A percentile compares a stretch with the other conserved stretches of the same genome.
Conservation (phyloP, 2,888 invertebrate genomes). For the Ochropleura leucogaster region DNA sequence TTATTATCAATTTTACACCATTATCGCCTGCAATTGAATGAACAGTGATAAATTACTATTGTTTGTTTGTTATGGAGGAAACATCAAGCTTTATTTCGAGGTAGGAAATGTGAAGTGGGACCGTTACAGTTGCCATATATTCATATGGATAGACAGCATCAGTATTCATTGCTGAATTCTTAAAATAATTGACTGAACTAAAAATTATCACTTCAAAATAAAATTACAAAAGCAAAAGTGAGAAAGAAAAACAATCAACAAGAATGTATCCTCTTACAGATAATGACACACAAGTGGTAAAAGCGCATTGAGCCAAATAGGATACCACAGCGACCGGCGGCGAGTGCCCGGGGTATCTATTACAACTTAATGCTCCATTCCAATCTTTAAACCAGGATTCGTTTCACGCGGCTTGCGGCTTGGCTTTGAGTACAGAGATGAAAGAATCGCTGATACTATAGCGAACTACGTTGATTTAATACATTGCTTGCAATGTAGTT, state of each 20-base stretch:
- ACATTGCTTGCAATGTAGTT: constrained; percentile 39
- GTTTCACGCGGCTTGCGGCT: constrained; percentile 36
- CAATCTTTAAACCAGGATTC: constrained; percentile 52
- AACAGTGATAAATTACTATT: constrained; percentile 32
- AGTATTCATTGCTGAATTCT: neutral
- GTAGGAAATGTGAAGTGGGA: neutral
- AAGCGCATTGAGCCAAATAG: constrained; percentile 40
- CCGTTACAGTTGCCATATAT: neutral
- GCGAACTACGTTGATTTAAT: constrained; percentile 41
- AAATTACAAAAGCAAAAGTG: constrained; percentile 17
- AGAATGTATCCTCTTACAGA: constrained; percentile 12
- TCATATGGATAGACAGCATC: neutral
- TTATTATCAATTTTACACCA: constrained; percentile 52
- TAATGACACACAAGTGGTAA: constrained; percentile 37
- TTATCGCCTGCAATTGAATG: constrained; percentile 50
- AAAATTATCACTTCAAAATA: neutral
- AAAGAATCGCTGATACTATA: constrained; percentile 33
- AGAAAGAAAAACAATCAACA: constrained; percentile 29
- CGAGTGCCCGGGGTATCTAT: constrained; percentile 44
- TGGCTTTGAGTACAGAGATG: constrained; percentile 36
- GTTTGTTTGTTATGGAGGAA: constrained; percentile 31
- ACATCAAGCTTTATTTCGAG: constrained; percentile 6
- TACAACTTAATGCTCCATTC: constrained; percentile 49
- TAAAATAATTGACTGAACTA: neutral
- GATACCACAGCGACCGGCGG: constrained; percentile 31